These are phyloP conservation scores for Eristalinus sepulchralis DNA, from an alignment of 2,888 invertebrate genomes.

Conservation along the genomic window DNA sequence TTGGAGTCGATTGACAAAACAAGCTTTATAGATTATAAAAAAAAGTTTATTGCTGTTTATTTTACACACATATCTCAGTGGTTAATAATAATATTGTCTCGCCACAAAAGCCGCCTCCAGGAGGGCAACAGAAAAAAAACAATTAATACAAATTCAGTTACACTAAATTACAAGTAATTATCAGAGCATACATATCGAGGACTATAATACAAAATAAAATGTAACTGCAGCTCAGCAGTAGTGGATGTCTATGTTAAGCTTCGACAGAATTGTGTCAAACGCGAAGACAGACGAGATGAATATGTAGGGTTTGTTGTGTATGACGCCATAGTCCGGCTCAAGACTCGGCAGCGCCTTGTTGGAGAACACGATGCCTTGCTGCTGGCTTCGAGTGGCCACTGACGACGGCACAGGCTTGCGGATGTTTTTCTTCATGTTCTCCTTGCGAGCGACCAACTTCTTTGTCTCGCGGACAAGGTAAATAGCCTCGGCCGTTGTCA, in stretches of 20 bases:
- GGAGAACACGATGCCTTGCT: slow-evolving; percentile 73
- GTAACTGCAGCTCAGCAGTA: not conserved
- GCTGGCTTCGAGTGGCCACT: slow-evolving; percentile 52
- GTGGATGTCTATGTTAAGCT: slow-evolving; percentile 76
- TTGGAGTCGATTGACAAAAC: no score
- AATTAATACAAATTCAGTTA: slow-evolving; percentile 22
- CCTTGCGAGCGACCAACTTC: slow-evolving; percentile 80
- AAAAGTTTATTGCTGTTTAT: slow-evolving; percentile 41
- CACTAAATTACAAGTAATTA: slow-evolving; percentile 36
- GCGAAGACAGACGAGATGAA: slow-evolving; percentile 80
- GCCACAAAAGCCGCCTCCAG: slow-evolving; percentile 28
- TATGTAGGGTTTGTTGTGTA: slow-evolving; percentile 78
- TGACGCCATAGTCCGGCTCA: slow-evolving; percentile 80
- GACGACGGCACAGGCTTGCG: slow-evolving; percentile 74
- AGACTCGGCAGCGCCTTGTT: slow-evolving; percentile 77
- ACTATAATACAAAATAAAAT: slow-evolving; percentile 13
- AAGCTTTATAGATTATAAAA: not conserved
- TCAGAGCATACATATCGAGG: slow-evolving; percentile 11
- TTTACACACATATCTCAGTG: slow-evolving; percentile 48
- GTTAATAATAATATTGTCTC: slow-evolving; percentile 20
- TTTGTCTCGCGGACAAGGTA: slow-evolving; percentile 80
- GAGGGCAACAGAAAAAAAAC: slow-evolving; percentile 29
- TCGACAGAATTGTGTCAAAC: slow-evolving; percentile 79
- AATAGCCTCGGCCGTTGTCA: slow-evolving; percentile 79
- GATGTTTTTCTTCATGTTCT: slow-evolving; percentile 80